These are phyloP conservation scores for Spinus olivaceus DNA, from an alignment of 2,797 vertebrate species.

Conservation along the genomic window DNA sequence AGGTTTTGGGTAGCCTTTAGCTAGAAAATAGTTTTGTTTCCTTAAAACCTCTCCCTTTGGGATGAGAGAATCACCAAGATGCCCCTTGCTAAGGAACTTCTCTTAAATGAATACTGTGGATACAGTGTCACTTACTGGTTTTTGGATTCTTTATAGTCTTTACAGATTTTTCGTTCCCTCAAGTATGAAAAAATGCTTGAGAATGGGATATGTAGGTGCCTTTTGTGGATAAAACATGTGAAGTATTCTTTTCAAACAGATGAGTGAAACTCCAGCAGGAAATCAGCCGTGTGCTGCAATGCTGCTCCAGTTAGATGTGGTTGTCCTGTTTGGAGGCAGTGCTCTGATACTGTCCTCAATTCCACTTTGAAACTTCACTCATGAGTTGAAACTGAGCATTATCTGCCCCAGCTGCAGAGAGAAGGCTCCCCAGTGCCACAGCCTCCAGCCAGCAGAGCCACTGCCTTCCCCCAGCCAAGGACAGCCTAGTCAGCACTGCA, in stretches of 20 bases:
- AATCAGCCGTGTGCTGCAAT: rapidly evolving
- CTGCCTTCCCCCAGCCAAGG: rapidly evolving
- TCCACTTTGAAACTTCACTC: not conserved
- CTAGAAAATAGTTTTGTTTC: not conserved
- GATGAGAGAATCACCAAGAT: not conserved
- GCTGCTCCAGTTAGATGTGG: not conserved
- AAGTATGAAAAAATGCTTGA: not conserved
- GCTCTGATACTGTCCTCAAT: not conserved
- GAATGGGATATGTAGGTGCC: not conserved
- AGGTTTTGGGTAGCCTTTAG: not conserved
- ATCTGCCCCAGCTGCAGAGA: not conserved
- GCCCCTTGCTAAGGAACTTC: not conserved
- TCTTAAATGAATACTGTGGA: not conserved
- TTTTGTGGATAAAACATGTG: not conserved
- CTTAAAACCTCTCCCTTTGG: not conserved
- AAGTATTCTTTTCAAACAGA: not conserved
- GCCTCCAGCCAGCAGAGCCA: not conserved
- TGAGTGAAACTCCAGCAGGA: not conserved
- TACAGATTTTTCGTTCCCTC: not conserved
- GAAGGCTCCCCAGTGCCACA: not conserved
- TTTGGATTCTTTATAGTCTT: not conserved
- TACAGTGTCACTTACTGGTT: not conserved
- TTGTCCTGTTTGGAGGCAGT: not conserved
- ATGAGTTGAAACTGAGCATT: not conserved
- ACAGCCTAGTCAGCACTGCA: rapidly evolving